Evolutionary conservation across 2,113 vertebrate species (phyloP).

Genomic region (Pseudolaguvia tuberculata): DNA sequence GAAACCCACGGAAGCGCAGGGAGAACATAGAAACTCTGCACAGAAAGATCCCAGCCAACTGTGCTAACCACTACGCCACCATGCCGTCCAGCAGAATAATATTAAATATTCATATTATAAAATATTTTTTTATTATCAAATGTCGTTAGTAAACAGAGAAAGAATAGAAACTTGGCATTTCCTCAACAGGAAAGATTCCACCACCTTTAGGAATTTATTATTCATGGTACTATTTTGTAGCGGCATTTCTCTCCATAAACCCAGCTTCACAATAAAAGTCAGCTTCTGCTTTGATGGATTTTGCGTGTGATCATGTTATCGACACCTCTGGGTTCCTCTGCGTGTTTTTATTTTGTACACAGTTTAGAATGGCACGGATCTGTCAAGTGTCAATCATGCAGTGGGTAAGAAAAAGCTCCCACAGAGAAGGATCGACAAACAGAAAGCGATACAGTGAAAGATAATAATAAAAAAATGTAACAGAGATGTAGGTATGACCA

Average conservation of each 20-base stretch:
- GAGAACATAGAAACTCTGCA: no score
- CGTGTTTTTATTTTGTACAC: conserved; percentile 31
- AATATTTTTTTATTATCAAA: conserved; percentile 67
- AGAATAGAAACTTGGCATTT: conserved; percentile 52
- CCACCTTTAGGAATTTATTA: conserved; percentile 5
- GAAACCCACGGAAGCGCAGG: no score
- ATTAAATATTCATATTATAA: no score
- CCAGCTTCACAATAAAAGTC: conserved; percentile 9
- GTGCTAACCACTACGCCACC: no score
- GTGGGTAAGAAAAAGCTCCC: conserved; percentile 28
- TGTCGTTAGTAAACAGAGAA: conserved; percentile 44
- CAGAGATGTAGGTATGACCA: not conserved
- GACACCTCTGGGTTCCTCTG: conserved; percentile 17
- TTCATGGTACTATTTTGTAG: not conserved
- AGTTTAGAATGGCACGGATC: conserved; percentile 40
- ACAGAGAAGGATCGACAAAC: conserved; percentile 17
- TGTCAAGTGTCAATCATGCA: conserved; percentile 56
- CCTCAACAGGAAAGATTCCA: conserved; percentile 19
- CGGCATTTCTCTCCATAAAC: conserved; percentile 50
- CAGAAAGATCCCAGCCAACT: no score
- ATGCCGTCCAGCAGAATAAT: no score
- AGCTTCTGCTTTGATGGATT: conserved; percentile 22
- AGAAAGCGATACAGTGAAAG: conserved; percentile 18
- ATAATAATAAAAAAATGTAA: not conserved
- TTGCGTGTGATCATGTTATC: conserved; percentile 18